Conservation (phyloP, 2,113 vertebrate species). For the Actinemys pallida region DNA sequence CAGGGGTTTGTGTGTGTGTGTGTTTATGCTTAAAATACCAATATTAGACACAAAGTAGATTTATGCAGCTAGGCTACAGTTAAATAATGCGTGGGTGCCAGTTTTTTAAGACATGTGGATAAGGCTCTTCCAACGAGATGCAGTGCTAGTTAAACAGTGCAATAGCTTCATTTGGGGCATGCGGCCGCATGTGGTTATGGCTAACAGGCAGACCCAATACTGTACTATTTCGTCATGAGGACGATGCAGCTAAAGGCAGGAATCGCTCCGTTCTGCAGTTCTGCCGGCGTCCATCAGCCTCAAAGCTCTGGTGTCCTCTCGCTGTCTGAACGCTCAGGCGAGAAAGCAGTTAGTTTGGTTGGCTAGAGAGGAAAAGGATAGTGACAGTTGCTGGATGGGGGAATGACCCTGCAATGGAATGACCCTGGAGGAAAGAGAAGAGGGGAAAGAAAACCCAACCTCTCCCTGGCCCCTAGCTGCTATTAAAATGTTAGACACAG, state of each 20-base stretch:
- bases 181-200: neutral
- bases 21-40: neutral
- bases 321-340: accelerated
- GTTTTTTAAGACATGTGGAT: neutral
- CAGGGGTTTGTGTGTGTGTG: neutral
- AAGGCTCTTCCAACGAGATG: neutral
- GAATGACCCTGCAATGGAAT: neutral
- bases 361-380: neutral
- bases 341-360: accelerated
- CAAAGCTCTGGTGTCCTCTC: neutral
- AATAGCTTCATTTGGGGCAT: neutral
- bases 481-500: conserved; percentile 73
- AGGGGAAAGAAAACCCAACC: neutral
- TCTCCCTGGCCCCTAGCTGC: neutral
- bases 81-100: too few relatives aligned
- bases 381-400: neutral
- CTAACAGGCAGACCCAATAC: accelerated
- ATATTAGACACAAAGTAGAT: neutral
- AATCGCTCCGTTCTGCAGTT: neutral
- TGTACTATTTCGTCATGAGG: neutral
- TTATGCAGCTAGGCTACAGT: neutral
- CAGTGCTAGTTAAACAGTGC: accelerated
- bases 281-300: neutral
- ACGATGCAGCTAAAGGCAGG: neutral
- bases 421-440: neutral